Evolutionary conservation across 1,140 invertebrate genomes (phyloP).

Genomic region (Neuroterus valhalla): DNA sequence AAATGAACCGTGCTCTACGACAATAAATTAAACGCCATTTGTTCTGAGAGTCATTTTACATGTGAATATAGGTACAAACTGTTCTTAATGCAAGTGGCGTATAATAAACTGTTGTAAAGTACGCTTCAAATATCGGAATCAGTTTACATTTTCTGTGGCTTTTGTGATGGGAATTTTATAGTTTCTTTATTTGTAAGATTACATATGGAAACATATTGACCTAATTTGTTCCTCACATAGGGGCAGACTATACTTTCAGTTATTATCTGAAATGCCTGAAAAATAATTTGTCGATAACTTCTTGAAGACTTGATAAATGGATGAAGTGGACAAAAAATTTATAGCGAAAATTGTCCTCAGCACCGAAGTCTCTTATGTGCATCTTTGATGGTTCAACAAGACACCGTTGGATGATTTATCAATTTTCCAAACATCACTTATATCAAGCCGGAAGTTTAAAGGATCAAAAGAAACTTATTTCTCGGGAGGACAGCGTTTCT

Average conservation of each 20-base stretch:
- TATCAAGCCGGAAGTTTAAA: neutral
- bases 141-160: no score
- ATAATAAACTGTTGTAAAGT: no score
- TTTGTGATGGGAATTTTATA: no score
- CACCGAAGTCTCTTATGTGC: neutral
- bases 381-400: neutral
- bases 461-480: neutral
- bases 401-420: slow-evolving; percentile 4
- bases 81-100: no score
- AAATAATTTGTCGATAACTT: neutral
- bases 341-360: neutral
- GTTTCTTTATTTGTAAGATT: no score
- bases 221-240: no score
- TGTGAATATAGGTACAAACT: no score
- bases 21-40: no score
- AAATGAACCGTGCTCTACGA: no score
- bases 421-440: neutral
- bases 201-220: no score
- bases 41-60: no score
- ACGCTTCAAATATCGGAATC: no score
- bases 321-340: neutral
- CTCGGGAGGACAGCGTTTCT: neutral
- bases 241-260: neutral
- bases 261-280: neutral
- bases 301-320: neutral